Base-by-base conservation (phyloP, 23 tunicate species). In the Clavelina lepadiformis region DNA sequence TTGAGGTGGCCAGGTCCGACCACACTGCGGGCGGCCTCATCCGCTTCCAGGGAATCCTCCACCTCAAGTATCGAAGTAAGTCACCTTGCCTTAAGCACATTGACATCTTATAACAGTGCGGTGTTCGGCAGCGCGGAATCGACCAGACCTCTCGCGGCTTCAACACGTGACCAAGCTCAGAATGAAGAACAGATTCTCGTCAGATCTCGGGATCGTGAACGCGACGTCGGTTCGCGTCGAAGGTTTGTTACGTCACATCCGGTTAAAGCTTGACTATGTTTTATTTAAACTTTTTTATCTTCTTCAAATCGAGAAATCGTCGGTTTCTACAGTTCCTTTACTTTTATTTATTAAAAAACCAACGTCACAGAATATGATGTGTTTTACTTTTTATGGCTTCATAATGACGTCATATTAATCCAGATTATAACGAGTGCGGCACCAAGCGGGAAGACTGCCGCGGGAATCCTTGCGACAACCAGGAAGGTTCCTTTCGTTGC, bases 341-440 rank as follows among this genome's bases (percentile, higher is more conserved):
- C n/a, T n/a, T n/a, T n/a, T n/a, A n/a, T n/a, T n/a, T n/a, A n/a
- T n/a, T n/a, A n/a, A n/a, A n/a, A n/a, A n/a, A n/a, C n/a, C n/a
- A n/a, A n/a, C n/a, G n/a, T n/a, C n/a, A n/a, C n/a, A n/a, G n/a
- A n/a, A n/a, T n/a, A n/a, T n/a, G n/a, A n/a, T n/a, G n/a, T n/a
- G n/a, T n/a, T n/a, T n/a, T n/a, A n/a, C n/a, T n/a, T n/a, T n/a
- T n/a, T n/a, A n/a, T n/a, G n/a, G n/a, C n/a, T n/a, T n/a, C n/a
- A n/a, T n/a, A n/a, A n/a, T n/a, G n/a, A n/a, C n/a, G n/a, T n/a
- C 26, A 24, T 53, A 53, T 67, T 28, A 20, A 20, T 58, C 5
- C 37, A 83, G 95, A 86, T 38, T 72, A 65, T 8, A 55, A 76
- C 49, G 95, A 86, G 46, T 86, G 95, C 55, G 74, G 74, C 22